Evolutionary conservation across 1,140 invertebrate genomes (phyloP).

Genomic region (Drosophila lowei): DNA sequence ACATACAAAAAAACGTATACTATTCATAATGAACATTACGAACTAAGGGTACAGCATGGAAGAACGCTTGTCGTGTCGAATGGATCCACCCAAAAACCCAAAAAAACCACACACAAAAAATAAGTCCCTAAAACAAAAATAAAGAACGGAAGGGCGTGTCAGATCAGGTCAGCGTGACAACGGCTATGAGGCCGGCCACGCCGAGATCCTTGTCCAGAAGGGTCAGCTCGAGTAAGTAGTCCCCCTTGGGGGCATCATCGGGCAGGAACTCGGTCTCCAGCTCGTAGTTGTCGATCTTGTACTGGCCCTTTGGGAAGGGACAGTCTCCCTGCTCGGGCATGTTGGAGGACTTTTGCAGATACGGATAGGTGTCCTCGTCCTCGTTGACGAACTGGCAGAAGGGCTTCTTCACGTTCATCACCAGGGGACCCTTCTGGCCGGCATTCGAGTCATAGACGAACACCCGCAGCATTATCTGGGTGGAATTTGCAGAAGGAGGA

Average conservation of each 20-base stretch:
- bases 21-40: no score
- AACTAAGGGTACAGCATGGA: slow-evolving; percentile 1
- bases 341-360: slow-evolving; percentile 48
- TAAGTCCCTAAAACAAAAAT: neutral
- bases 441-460: slow-evolving; percentile 43
- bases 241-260: slow-evolving; percentile 61
- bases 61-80: slow-evolving; percentile 52
- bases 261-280: slow-evolving; percentile 67
- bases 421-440: slow-evolving; percentile 47
- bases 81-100: slow-evolving; percentile 55
- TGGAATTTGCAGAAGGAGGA: neutral
- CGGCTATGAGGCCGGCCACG: slow-evolving; percentile 45
- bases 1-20: neutral
- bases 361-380: slow-evolving; percentile 65
- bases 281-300: slow-evolving; percentile 63
- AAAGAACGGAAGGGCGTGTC: neutral
- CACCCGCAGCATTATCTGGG: slow-evolving; percentile 47
- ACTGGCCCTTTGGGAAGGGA: slow-evolving; percentile 62
- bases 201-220: slow-evolving; percentile 41
- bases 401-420: slow-evolving; percentile 63
- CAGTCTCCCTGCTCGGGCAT: slow-evolving; percentile 56
- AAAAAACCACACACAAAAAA: slow-evolving; percentile 12
- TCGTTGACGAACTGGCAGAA: slow-evolving; percentile 70
- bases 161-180: slow-evolving; percentile 55
- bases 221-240: slow-evolving; percentile 51